phyloP scores from a whole-genome alignment of 2,888 invertebrate species.

The Barypeithes pellucidus region DNA sequence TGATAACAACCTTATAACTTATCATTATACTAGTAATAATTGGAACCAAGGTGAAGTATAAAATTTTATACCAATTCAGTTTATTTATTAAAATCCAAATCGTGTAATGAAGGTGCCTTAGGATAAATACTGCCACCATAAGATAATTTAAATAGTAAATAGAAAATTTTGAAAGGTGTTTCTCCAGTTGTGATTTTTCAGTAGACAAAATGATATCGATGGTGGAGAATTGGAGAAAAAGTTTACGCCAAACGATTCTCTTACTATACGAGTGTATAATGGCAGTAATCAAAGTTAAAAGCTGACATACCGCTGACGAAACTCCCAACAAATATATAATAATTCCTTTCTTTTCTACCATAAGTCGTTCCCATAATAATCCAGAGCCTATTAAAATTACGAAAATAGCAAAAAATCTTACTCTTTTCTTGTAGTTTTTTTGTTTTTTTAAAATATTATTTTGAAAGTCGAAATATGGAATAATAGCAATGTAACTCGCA shows the following conservation, averaged over 20 bases:
- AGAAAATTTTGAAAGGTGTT: neutral
- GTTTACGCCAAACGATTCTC: neutral
- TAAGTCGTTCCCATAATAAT: neutral
- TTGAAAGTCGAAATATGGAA: neutral
- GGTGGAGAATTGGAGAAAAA: neutral
- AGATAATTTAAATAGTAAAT: neutral
- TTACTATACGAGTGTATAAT: neutral
- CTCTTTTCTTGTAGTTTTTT: slow-evolving; percentile 1
- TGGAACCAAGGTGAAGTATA: neutral
- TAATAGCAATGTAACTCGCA: neutral
- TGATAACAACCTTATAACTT: neutral
- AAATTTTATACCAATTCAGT: neutral
- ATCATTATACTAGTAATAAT: neutral
- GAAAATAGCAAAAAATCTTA: neutral
- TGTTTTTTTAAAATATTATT: neutral
- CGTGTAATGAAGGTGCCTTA: neutral
- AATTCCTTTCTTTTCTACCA: neutral
- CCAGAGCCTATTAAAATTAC: neutral
- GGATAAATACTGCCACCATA: neutral
- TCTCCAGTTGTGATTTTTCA: neutral
- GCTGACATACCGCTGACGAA: neutral
- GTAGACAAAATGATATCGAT: neutral
- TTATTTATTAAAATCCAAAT: neutral
- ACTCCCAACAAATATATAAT: neutral
- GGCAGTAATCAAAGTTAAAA: neutral